Evolutionary conservation across 2,888 invertebrate species (phyloP).

Genomic region (Rhimphoctona megacephalus): DNA sequence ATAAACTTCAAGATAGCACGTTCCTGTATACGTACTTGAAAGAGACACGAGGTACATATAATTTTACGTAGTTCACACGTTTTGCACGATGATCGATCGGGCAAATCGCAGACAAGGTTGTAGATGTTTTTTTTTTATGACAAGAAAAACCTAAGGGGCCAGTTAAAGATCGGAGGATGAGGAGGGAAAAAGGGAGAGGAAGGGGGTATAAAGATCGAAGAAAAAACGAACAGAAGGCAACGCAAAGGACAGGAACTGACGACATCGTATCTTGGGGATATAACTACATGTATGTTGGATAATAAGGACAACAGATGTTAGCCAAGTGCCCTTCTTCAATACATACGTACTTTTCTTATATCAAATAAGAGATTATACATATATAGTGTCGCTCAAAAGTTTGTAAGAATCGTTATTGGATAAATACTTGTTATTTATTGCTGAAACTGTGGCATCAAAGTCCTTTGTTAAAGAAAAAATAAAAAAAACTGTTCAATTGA

Average conservation of each 20-base stretch:
- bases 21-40: background rate
- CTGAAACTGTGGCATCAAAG: background rate
- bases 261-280: constrained; percentile 75
- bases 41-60: background rate
- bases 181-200: constrained; percentile 27
- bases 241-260: constrained; percentile 79
- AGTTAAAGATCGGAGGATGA: constrained; percentile 4
- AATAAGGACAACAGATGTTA: constrained; percentile 78
- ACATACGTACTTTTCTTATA: constrained; percentile 35
- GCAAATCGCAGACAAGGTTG: background rate
- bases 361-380: background rate
- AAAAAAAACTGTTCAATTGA: background rate
- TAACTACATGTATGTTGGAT: constrained; percentile 66
- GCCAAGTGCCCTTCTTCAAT: constrained; percentile 76
- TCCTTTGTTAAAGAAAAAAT: background rate
- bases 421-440: background rate
- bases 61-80: background rate
- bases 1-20: constrained; percentile 2
- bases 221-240: constrained; percentile 66
- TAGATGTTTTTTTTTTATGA: background rate
- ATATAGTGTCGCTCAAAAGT: background rate
- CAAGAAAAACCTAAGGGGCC: background rate
- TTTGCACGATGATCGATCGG: background rate
- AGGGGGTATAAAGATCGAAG: constrained; percentile 53
- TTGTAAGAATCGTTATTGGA: background rate